A percentile compares a stretch with the other conserved stretches of the same genome.
phyloP scores from a whole-genome alignment of 2,888 invertebrate species.

The Acrocyrtus sp. region DNA sequence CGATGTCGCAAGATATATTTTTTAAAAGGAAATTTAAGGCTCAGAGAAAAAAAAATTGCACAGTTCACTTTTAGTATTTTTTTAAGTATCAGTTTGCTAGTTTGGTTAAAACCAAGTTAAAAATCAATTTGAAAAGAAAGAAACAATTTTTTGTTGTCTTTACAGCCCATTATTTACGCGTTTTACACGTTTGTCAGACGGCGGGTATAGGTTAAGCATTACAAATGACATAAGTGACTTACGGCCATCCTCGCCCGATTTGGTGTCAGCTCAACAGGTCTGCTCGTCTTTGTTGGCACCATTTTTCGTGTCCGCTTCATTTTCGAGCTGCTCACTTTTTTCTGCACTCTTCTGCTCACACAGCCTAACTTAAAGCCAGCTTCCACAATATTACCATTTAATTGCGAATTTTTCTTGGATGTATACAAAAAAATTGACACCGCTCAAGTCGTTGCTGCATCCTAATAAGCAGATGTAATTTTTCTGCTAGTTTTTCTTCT shows the following conservation, averaged over 20 bases:
- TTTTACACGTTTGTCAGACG: neutral
- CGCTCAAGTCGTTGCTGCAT: neutral
- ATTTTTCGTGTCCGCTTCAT: constrained; percentile 52
- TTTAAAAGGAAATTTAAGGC: no score
- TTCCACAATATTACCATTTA: neutral
- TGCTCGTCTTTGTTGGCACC: constrained; percentile 49
- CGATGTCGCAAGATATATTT: no score
- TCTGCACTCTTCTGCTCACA: no score
- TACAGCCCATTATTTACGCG: no score
- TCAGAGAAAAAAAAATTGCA: no score
- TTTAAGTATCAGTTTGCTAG: no score
- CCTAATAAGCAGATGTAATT: neutral
- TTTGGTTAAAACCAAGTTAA: no score
- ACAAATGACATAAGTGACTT: constrained; percentile 34
- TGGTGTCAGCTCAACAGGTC: constrained; percentile 54
- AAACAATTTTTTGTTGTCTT: no score
- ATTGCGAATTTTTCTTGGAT: neutral
- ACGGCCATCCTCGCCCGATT: constrained; percentile 57
- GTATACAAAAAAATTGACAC: neutral
- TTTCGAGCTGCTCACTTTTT: constrained; percentile 20
- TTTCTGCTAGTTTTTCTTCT: neutral
- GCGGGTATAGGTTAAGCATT: neutral
- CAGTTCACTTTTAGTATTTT: no score
- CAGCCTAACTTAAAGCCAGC: neutral
- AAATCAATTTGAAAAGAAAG: no score